Evolutionary conservation across 2,113 vertebrate species (phyloP), one percentile per base, ranked within the genome.

Genomic region (Pseudonaja textilis): DNA sequence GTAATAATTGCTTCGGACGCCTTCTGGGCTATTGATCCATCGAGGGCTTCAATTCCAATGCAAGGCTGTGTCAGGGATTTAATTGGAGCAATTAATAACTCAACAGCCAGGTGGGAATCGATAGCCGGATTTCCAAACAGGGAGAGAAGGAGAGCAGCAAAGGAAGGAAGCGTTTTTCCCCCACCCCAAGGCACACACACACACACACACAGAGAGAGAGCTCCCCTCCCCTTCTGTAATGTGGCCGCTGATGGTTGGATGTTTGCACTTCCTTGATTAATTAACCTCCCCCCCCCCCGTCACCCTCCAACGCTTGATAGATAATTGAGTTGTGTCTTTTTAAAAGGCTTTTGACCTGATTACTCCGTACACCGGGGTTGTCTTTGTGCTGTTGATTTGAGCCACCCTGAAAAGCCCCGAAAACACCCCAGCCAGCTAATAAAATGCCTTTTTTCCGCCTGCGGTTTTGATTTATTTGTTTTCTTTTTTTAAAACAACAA

Each of bases 21-120:
- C 94, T 96, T 81, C 69, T 93, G 95, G 95, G 95, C 93, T 96
- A 97, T 97, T 4, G 97, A 97, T 97, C 95, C 94, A 91, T 96
- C 95, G 96, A 94, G 92, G 92, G 92, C 96, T 96, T 97, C 96
- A 95, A 96, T 97, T 96, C 96, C 96, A 95, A 94, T 3, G 34
- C 96, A 96, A 96, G 97, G 96, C 93, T 96, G 95, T 97, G 96
- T 97, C 96, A 94, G 93, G 97, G 97, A 96, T 97, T 97, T 97
- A 97, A 98, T 97, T 97, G 97, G 94, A 96, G 97, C 97, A 96
- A 97, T 97, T 97, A 97, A 98, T 97, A 97, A 97, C 97, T 97
- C 96, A 96, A 11, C 18, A 39, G 94, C 95, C 90, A 91, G 95
- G 95, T 94, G 93, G 93, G 93, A 96, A 97, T 97, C 96, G 0